Evolutionary conservation across 2,888 invertebrate genomes (phyloP).

Genomic region (Drosophila recens): DNA sequence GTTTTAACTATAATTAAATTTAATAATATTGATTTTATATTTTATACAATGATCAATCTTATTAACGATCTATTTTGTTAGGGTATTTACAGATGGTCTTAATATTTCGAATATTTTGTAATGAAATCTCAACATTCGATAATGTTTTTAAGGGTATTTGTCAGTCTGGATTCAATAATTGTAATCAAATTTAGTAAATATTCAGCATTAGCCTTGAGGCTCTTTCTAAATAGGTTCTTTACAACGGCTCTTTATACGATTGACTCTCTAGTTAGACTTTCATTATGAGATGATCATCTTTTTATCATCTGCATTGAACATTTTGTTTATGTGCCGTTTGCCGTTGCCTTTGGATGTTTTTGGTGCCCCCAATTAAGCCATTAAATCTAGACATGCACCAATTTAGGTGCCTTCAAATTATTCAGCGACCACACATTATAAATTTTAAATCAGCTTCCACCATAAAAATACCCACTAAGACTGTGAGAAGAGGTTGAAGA

Average conservation of each 20-base stretch:
- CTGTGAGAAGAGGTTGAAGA: neutral
- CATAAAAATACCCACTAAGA: constrained; percentile 51
- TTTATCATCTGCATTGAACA: constrained; percentile 10
- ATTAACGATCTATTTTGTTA: no score
- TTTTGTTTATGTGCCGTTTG: neutral
- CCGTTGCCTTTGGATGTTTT: constrained; percentile 2
- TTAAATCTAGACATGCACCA: constrained; percentile 80
- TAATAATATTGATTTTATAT: no score
- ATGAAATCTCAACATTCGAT: neutral
- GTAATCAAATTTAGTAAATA: neutral
- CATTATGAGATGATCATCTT: neutral
- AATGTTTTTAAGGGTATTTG: neutral
- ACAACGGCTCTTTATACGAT: neutral
- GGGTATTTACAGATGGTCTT: neutral
- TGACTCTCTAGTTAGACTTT: neutral
- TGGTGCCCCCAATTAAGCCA: constrained; percentile 69
- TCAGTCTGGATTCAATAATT: neutral
- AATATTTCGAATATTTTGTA: neutral
- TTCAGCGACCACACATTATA: constrained; percentile 84
- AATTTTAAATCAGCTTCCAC: constrained; percentile 72
- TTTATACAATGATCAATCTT: no score
- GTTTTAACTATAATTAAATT: no score
- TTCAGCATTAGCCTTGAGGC: neutral
- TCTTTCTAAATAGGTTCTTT: neutral
- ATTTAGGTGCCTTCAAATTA: constrained; percentile 82